phyloP scores from a whole-genome alignment of 2,797 vertebrate genomes.

The Odontamblyopus lacepedii region DNA sequence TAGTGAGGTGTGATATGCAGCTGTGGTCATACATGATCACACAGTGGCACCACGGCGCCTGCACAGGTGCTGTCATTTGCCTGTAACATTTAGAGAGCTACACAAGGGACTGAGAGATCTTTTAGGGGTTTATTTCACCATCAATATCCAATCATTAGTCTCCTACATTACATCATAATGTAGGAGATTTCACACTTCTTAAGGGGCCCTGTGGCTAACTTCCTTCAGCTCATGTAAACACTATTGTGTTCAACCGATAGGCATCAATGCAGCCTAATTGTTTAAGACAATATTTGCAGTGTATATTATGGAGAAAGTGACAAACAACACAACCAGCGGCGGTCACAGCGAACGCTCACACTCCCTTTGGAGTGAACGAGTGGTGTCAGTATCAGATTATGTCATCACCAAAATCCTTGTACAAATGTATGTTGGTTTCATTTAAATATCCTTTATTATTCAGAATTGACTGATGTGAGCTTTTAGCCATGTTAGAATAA shows the following conservation, averaged over 20 bases:
- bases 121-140: slow-evolving; percentile 43
- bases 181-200: slow-evolving; percentile 11
- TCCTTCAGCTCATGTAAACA: slow-evolving; percentile 78
- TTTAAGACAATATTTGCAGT: slow-evolving; percentile 73
- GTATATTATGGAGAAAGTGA: slow-evolving; percentile 76
- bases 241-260: slow-evolving; percentile 78
- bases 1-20: slow-evolving; percentile 53
- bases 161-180: background rate
- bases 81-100: slow-evolving; percentile 61
- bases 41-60: slow-evolving; percentile 34
- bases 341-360: slow-evolving; percentile 44
- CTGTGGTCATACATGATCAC: slow-evolving; percentile 67
- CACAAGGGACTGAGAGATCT: slow-evolving; percentile 49
- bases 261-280: slow-evolving; percentile 77
- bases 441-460: background rate
- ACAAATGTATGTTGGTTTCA: background rate
- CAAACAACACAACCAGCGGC: slow-evolving; percentile 60
- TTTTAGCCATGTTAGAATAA: too few relatives aligned
- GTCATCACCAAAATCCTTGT: background rate
- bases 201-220: slow-evolving; percentile 73
- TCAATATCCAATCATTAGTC: background rate
- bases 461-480: too few relatives aligned
- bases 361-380: slow-evolving; percentile 37
- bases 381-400: background rate
- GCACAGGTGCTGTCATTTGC: slow-evolving; percentile 65